Evolutionary conservation across 2,888 invertebrate species (phyloP).

Genomic region (Pardosa pseudoannulata): DNA sequence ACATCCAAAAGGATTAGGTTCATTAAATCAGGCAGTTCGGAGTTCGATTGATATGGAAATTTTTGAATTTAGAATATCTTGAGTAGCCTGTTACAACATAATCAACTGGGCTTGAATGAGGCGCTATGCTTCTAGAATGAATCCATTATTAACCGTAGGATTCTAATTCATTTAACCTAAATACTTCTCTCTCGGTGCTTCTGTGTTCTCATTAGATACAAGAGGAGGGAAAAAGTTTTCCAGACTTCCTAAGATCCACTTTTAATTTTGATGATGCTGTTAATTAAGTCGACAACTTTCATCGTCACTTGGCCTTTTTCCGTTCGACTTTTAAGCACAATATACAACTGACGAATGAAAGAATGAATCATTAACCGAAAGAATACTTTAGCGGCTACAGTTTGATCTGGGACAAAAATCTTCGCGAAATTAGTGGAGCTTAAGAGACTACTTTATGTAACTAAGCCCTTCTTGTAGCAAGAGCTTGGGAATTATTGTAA

Average conservation of each 20-base stretch:
- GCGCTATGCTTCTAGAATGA: not conserved
- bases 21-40: not conserved
- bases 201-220: too few relatives aligned
- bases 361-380: too few relatives aligned
- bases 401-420: too few relatives aligned
- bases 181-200: not conserved
- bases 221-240: not conserved
- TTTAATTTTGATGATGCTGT: not conserved
- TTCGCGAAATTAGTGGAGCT: too few relatives aligned
- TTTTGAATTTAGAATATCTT: not conserved
- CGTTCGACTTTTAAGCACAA: too few relatives aligned
- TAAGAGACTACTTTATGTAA: too few relatives aligned
- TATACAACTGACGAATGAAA: too few relatives aligned
- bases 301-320: too few relatives aligned
- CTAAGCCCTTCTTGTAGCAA: too few relatives aligned
- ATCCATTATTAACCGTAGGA: not conserved
- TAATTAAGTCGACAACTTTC: not conserved
- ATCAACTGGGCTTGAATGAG: not conserved
- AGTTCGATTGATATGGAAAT: slow-evolving; percentile 1
- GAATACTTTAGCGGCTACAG: too few relatives aligned
- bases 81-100: not conserved
- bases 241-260: not conserved
- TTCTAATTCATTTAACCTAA: not conserved
- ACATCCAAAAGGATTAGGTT: not conserved
- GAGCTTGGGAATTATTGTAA: too few relatives aligned